A percentile compares a stretch with the other conserved stretches of the same genome.
These are phyloP conservation scores for Brachyrhaphis roseni DNA, from an alignment of 2,797 vertebrate species.

Conservation along the genomic window DNA sequence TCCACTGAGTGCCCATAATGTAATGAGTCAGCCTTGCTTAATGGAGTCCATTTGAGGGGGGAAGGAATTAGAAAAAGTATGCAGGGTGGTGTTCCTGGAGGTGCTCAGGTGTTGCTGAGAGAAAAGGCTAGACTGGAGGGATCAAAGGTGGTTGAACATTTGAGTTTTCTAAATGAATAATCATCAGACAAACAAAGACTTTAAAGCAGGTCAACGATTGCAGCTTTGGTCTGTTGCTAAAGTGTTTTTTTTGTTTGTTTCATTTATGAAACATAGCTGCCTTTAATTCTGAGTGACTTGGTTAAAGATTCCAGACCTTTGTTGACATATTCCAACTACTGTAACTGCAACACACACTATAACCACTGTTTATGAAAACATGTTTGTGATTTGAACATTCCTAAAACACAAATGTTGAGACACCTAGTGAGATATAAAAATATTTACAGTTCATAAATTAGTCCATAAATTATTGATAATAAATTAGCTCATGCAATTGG, in stretches of 20 bases:
- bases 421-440: background rate
- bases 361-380: background rate
- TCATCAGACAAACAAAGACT: background rate
- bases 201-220: conserved; percentile 10
- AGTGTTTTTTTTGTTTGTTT: background rate
- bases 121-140: conserved; percentile 12
- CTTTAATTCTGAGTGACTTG: conserved; percentile 31
- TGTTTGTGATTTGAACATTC: background rate
- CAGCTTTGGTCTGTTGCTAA: conserved; percentile 11
- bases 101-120: conserved; percentile 9
- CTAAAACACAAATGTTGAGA: background rate
- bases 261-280: conserved; percentile 8
- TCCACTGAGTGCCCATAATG: conserved; percentile 81
- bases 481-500: background rate
- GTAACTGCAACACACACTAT: background rate
- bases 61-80: conserved; percentile 31
- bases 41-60: conserved; percentile 70
- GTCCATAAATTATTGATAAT: too few species aligned
- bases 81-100: conserved; percentile 31
- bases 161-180: conserved; percentile 11
- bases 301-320: conserved; percentile 14
- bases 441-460: too few species aligned
- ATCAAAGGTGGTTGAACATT: conserved; percentile 3
- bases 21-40: conserved; percentile 76
- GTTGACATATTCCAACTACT: background rate